Evolutionary conservation across 2,797 vertebrate genomes (phyloP).

Genomic region (Pelobates cultripes): DNA sequence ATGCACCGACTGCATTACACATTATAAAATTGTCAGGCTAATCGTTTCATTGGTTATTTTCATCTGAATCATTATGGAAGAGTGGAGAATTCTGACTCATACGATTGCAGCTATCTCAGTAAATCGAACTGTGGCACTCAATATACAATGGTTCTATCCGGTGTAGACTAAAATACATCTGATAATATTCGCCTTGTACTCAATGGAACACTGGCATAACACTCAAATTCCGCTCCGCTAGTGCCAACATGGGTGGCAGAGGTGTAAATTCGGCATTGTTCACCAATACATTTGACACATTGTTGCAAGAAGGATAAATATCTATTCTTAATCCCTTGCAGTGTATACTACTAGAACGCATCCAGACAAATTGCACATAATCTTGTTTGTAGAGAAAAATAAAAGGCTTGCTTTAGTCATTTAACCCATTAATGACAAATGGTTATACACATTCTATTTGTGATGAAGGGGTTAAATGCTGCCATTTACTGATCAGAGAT

Average conservation of each 20-base stretch:
- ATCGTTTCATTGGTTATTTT: neutral
- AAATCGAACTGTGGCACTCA: neutral
- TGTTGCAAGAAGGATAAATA: neutral
- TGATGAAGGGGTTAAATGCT: too few species aligned
- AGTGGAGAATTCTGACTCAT: conserved; percentile 12
- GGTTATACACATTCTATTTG: too few species aligned
- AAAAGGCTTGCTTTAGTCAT: too few species aligned
- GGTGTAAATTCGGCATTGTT: neutral
- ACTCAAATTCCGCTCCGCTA: neutral
- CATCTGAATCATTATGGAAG: neutral
- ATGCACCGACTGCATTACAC: neutral
- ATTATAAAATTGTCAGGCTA: neutral
- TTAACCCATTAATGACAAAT: too few species aligned
- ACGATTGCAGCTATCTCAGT: neutral
- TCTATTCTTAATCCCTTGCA: too few species aligned
- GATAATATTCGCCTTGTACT: conserved; percentile 5
- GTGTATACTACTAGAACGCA: too few species aligned
- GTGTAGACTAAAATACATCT: conserved; percentile 17
- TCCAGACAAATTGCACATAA: too few species aligned
- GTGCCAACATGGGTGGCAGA: neutral
- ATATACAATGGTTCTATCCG: conserved; percentile 14
- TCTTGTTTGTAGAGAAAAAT: too few species aligned
- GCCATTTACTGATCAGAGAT: too few species aligned
- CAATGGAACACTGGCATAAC: neutral
- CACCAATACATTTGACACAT: neutral